Evolutionary conservation across 1,140 invertebrate species (phyloP), one percentile per base, ranked within the genome.

Genomic region (Phymastichus coffea): DNA sequence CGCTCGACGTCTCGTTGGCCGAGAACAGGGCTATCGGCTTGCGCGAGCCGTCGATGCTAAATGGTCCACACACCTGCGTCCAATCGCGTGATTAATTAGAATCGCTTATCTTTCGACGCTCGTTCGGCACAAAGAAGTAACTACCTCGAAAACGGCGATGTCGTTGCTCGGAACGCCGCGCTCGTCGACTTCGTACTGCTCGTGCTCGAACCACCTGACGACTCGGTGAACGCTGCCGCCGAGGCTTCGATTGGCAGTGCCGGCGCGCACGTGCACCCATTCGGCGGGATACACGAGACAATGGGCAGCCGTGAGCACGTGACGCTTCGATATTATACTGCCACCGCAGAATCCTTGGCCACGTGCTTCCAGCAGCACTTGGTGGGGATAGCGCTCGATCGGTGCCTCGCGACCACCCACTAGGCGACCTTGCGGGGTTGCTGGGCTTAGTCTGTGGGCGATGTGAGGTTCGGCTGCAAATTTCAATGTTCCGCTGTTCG

Each of bases 261-360:
- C 48, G 2, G 48, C 48, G 4, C 22, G 22, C 3, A 52, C 35
- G 10, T 2, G 23, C 10, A 52, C 15, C 1, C 10, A 7, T 3
- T 6, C 3, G 6, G 2, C 19, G 2, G 33, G 14, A 1, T 25
- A 12, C 2, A 8, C n/a, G 2, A 17, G 9, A n/a, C 87, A 89
- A 69, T 89, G 87, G 1, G 76, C 86, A 2, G 87, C 87, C 0
- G 86, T 87, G 3, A 88, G 14, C 2, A 87, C 80, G 66, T 78
- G 84, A 2, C 81, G 66, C 20, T 75, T 56, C 8, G 74, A 76
- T n/a, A 88, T 79, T 52, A 89, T 83, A 41, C 83, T 81, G 2
- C 85, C 87, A 0, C 86, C 87, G 62, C 87, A 89, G 43, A 81
- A 79, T 60, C 85, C 86, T 0, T 63, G 66, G 6, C 77, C 75